phyloP scores from a whole-genome alignment of 2,888 invertebrate genomes.

The Drosophila rellima region DNA sequence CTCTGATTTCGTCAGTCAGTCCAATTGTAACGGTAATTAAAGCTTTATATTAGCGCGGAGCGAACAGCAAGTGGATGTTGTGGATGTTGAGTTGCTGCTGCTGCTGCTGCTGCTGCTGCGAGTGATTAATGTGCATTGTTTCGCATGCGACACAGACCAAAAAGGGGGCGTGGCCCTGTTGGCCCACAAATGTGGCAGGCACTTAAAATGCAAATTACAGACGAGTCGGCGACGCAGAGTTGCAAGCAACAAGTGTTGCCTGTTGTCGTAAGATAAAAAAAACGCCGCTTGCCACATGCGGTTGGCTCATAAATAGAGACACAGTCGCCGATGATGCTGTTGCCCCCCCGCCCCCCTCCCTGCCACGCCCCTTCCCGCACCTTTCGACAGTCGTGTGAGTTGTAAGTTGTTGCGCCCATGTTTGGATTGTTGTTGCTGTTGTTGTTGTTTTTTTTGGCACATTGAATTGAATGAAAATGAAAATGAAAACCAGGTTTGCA shows the following conservation, averaged over 20 bases:
- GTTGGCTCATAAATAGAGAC: slow-evolving; percentile 66
- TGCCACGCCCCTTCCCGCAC: not conserved
- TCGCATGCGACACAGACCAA: slow-evolving; percentile 44
- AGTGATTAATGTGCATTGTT: slow-evolving; percentile 76
- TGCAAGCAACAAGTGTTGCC: slow-evolving; percentile 23
- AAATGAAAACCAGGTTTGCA: slow-evolving; percentile 79
- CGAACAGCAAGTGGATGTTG: slow-evolving; percentile 14
- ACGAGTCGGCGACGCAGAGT: slow-evolving; percentile 22
- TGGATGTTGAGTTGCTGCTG: not conserved
- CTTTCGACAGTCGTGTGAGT: slow-evolving; percentile 30
- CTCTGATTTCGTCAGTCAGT: slow-evolving; percentile 67
- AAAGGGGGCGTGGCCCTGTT: slow-evolving; percentile 44
- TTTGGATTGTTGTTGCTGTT: slow-evolving; percentile 43
- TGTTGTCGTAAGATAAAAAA: slow-evolving; percentile 12
- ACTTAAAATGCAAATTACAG: slow-evolving; percentile 76
- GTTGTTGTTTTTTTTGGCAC: slow-evolving; percentile 31
- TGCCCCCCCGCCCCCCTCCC: slow-evolving; percentile 13
- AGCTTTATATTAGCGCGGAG: slow-evolving; percentile 56
- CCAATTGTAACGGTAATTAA: slow-evolving; percentile 65
- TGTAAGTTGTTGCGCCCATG: slow-evolving; percentile 61
- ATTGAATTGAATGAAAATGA: slow-evolving; percentile 78
- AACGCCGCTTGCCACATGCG: slow-evolving; percentile 71
- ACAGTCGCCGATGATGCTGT: slow-evolving; percentile 43
- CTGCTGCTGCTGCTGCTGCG: slow-evolving; percentile 16
- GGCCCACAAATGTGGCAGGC: slow-evolving; percentile 59